Evolutionary conservation across 2,113 vertebrate genomes (phyloP).

Genomic region (Stigmatopora nigra): DNA sequence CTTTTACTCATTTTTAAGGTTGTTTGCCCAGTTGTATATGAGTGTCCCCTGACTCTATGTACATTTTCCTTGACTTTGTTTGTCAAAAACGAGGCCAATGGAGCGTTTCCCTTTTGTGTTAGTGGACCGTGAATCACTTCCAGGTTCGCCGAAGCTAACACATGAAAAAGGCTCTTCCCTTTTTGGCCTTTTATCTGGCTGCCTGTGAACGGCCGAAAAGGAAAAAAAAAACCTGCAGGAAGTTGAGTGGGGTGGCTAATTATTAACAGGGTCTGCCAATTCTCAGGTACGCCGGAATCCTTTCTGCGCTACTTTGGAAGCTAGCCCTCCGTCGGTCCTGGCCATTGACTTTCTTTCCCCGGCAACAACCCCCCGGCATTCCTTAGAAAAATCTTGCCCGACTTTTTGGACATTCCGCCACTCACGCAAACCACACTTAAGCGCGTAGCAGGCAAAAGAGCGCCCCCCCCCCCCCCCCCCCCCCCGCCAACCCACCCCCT

Average conservation of each 20-base stretch:
- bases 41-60: too few relatives aligned
- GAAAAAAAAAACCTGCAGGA: conserved; percentile 35
- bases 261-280: conserved; percentile 9
- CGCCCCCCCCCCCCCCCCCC: background rate
- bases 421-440: background rate
- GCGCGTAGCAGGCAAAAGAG: background rate
- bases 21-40: too few relatives aligned
- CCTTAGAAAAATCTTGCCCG: background rate
- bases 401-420: background rate
- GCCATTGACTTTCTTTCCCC: too few relatives aligned
- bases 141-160: too few relatives aligned
- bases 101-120: too few relatives aligned
- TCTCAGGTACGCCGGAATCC: background rate
- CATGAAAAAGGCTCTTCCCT: conserved; percentile 2
- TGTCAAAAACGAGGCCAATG: too few relatives aligned
- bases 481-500: too few relatives aligned
- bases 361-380: background rate
- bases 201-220: conserved; percentile 20
- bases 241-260: conserved; percentile 9
- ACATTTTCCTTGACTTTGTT: too few relatives aligned
- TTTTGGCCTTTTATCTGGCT: conserved; percentile 19
- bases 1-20: too few relatives aligned
- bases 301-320: background rate
- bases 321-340: too few relatives aligned
- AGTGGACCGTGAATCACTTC: too few relatives aligned